Percentiles rank a stretch among this genome's conserved stretches.
phyloP scores from a whole-genome alignment of 2,888 invertebrate genomes.

The Coelopa pilipes region DNA sequence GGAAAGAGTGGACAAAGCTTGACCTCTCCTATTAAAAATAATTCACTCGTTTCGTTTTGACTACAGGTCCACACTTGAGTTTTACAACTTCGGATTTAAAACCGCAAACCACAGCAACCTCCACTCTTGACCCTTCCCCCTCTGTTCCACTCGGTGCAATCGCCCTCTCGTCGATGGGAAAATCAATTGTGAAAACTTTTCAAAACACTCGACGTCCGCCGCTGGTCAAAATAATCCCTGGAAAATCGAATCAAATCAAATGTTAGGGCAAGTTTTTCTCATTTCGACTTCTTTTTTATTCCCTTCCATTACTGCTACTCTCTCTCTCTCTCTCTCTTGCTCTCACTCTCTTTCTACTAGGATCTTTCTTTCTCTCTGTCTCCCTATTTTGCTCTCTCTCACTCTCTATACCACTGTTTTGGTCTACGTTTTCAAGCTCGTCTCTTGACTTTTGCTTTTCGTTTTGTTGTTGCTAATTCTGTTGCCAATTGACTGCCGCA shows the following conservation, averaged over 20 bases:
- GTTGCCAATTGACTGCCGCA: too few species aligned
- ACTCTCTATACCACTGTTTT: too few species aligned
- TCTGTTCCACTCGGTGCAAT: background rate
- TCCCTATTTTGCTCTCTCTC: background rate
- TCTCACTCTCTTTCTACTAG: background rate
- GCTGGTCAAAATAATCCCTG: constrained; percentile 11
- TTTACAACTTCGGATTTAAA: background rate
- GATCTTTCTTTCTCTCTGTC: background rate
- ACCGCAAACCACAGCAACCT: too few species aligned
- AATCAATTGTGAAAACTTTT: background rate
- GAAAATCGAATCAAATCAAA: constrained; percentile 35
- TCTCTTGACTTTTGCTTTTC: too few species aligned
- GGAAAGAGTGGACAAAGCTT: background rate
- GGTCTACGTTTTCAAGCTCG: too few species aligned
- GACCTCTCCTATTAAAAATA: too few species aligned
- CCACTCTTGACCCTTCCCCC: too few species aligned
- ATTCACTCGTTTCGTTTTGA: too few species aligned
- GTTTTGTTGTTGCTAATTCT: too few species aligned
- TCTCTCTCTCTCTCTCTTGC: background rate
- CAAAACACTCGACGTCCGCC: constrained; percentile 13
- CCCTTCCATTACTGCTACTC: background rate
- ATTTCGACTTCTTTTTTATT: constrained; percentile 9
- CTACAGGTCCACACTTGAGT: constrained; percentile 2
- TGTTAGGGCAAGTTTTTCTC: constrained; percentile 12
- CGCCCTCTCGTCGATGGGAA: background rate